Evolutionary conservation across 2,113 vertebrate genomes (phyloP).

Genomic region (Bungarus multicinctus): DNA sequence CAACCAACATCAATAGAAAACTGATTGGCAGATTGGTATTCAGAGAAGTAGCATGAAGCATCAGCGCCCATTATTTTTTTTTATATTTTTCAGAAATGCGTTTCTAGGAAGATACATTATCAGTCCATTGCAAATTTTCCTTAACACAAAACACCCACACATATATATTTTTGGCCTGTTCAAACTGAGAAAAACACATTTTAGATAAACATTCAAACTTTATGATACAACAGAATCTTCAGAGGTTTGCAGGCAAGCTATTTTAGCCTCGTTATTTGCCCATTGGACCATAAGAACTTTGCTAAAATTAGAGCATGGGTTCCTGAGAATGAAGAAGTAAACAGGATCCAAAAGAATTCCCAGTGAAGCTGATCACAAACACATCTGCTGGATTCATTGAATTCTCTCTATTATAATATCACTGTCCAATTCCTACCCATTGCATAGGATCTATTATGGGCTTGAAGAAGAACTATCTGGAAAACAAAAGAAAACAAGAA

Average conservation of each 20-base stretch:
- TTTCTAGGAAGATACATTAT: background rate
- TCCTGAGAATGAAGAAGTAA: conserved; percentile 55
- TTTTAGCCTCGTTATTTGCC: conserved; percentile 41
- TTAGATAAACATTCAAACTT: conserved; percentile 26
- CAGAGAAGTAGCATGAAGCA: background rate
- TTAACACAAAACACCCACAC: background rate
- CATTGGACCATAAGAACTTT: conserved; percentile 36
- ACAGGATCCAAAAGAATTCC: conserved; percentile 48
- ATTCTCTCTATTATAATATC: conserved; percentile 22
- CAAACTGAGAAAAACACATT: background rate
- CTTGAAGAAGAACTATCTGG: conserved; percentile 25
- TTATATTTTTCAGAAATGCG: conserved; percentile 20
- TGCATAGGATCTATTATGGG: conserved; percentile 12
- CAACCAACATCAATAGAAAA: background rate
- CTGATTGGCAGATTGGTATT: background rate
- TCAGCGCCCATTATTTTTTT: background rate
- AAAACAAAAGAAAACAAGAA: background rate
- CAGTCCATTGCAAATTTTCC: background rate
- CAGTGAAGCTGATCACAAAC: conserved; percentile 51
- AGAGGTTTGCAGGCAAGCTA: conserved; percentile 10
- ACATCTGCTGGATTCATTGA: conserved; percentile 50
- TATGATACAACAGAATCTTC: background rate
- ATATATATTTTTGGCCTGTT: background rate
- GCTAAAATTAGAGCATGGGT: conserved; percentile 54
- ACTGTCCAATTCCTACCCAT: conserved; percentile 20